phyloP scores from a whole-genome alignment of 2,888 invertebrate genomes.

The Lottia gigantea region DNA sequence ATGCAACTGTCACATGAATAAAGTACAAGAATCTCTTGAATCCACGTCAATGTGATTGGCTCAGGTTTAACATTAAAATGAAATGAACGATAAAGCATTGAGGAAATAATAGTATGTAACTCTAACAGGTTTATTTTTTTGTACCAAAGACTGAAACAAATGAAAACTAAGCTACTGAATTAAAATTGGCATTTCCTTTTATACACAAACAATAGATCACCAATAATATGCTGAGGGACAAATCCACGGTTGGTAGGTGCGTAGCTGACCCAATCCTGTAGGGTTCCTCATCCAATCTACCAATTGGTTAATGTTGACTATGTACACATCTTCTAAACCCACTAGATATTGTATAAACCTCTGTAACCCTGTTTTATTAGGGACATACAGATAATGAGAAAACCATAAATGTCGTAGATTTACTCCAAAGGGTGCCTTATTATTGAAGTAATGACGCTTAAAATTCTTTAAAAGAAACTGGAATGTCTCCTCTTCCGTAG shows the following conservation, averaged over 20 bases:
- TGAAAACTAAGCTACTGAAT: no score
- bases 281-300: constrained; percentile 53
- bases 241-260: constrained; percentile 39
- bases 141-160: no score
- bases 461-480: constrained; percentile 80
- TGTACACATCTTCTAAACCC: constrained; percentile 42
- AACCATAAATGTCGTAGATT: constrained; percentile 88
- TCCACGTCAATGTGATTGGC: no score
- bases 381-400: constrained; percentile 38
- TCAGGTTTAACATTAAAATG: no score
- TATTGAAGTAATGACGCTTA: constrained; percentile 75
- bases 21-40: no score
- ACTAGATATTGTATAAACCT: constrained; percentile 41
- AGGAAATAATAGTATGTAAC: no score
- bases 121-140: no score
- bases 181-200: no score
- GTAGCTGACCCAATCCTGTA: constrained; percentile 35
- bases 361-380: constrained; percentile 43
- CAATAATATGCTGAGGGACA: constrained; percentile 21
- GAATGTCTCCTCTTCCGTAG: constrained; percentile 44
- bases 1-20: no score
- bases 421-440: constrained; percentile 82
- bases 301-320: constrained; percentile 44
- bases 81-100: no score
- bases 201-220: neutral